phyloP scores from a whole-genome alignment of 2,797 vertebrate genomes.

The Centroberyx gerrardi region DNA sequence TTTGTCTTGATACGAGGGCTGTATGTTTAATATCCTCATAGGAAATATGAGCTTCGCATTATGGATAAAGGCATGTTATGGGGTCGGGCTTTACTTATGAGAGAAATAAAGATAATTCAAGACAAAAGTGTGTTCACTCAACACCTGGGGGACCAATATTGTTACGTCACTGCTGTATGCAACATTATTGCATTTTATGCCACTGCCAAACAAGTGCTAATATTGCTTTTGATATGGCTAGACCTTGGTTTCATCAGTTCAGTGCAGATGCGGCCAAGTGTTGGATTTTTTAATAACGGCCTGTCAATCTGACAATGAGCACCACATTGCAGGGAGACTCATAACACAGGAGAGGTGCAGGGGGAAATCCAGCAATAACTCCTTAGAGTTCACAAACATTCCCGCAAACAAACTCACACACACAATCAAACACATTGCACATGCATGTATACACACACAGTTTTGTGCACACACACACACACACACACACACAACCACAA shows the following conservation, averaged over 20 bases:
- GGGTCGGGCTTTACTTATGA: slow-evolving; percentile 57
- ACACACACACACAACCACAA: not conserved
- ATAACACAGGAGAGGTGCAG: slow-evolving; percentile 75
- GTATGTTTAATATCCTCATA: slow-evolving; percentile 78
- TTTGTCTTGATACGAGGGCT: slow-evolving; percentile 73
- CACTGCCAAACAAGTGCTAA: slow-evolving; percentile 83
- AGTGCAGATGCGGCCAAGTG: slow-evolving; percentile 84
- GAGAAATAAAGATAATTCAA: slow-evolving; percentile 74
- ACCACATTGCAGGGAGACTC: slow-evolving; percentile 77
- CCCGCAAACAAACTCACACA: slow-evolving; percentile 60
- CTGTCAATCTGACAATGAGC: slow-evolving; percentile 84
- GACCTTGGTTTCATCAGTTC: slow-evolving; percentile 81
- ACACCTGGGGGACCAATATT: slow-evolving; percentile 78
- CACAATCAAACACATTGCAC: not conserved
- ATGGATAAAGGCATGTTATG: slow-evolving; percentile 59
- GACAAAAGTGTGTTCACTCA: slow-evolving; percentile 69
- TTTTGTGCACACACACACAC: slow-evolving; percentile 4
- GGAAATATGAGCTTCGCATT: slow-evolving; percentile 68
- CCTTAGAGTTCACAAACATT: slow-evolving; percentile 67
- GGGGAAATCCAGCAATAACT: slow-evolving; percentile 83
- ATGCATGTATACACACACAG: not conserved
- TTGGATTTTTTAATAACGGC: slow-evolving; percentile 86
- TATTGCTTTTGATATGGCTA: slow-evolving; percentile 84
- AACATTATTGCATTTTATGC: slow-evolving; percentile 83
- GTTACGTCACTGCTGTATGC: slow-evolving; percentile 76